Evolutionary conservation across 2,888 invertebrate genomes (phyloP).

Genomic region (Drosophila stalkeri): DNA sequence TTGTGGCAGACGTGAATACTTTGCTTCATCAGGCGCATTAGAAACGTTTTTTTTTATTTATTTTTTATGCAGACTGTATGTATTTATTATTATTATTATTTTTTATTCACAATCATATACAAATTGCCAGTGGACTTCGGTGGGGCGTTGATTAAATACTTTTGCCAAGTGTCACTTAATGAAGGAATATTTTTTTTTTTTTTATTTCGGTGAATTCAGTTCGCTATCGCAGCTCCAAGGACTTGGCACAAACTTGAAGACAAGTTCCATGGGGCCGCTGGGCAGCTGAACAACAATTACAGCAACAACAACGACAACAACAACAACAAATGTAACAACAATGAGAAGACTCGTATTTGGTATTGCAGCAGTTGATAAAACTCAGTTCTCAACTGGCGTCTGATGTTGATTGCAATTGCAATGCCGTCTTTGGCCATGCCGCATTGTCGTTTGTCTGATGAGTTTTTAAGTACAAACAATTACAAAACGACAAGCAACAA

Average conservation of each 20-base stretch:
- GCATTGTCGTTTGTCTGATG: constrained; percentile 78
- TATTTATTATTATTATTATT: neutral
- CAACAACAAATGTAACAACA: neutral
- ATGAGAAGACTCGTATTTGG: constrained; percentile 24
- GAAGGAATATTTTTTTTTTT: constrained; percentile 30
- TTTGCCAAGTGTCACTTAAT: constrained; percentile 42
- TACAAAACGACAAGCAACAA: constrained; percentile 69
- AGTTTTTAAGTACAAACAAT: constrained; percentile 80
- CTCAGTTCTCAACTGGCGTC: constrained; percentile 50
- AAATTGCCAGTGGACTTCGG: constrained; percentile 49
- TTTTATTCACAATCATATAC: constrained; percentile 50
- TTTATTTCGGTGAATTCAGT: constrained; percentile 19
- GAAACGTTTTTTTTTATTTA: constrained; percentile 61
- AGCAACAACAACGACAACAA: constrained; percentile 3
- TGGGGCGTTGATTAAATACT: constrained; percentile 69
- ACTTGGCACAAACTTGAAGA: constrained; percentile 24
- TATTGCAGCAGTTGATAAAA: constrained; percentile 61
- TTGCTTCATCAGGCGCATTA: constrained; percentile 61
- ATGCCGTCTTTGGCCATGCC: constrained; percentile 34
- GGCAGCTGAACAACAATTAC: constrained; percentile 21
- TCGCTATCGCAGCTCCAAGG: constrained; percentile 12
- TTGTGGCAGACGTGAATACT: constrained; percentile 20
- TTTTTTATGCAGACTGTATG: constrained; percentile 56
- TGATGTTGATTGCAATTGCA: constrained; percentile 46
- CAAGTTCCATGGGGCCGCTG: constrained; percentile 49